Evolutionary conservation across 2,888 invertebrate species (phyloP).

Genomic region (Flexamia atlantica): DNA sequence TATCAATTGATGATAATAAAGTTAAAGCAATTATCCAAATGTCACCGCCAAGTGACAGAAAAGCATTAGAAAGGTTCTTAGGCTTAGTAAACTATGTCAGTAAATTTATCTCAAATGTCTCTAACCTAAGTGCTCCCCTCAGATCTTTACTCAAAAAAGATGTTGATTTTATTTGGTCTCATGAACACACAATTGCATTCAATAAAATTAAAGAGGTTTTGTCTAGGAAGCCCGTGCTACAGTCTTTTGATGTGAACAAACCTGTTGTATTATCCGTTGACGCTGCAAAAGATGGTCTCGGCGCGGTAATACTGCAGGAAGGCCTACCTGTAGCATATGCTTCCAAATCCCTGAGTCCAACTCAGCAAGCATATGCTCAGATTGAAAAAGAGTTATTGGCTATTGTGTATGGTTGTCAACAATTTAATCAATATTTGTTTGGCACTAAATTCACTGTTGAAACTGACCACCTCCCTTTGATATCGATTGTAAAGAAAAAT

Average conservation of each 20-base stretch:
- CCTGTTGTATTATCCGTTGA: conserved; percentile 57
- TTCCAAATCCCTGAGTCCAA: conserved; percentile 55
- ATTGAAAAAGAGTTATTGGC: conserved; percentile 63
- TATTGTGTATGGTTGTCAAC: conserved; percentile 59
- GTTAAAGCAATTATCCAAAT: conserved; percentile 68
- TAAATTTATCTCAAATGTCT: conserved; percentile 70
- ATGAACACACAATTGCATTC: conserved; percentile 59
- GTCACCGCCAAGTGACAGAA: conserved; percentile 68
- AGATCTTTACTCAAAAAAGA: conserved; percentile 68
- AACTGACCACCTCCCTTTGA: conserved; percentile 65
- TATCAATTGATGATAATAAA: conserved; percentile 67
- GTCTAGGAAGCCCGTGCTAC: conserved; percentile 7
- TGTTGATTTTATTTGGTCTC: conserved; percentile 64
- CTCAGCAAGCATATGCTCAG: conserved; percentile 52
- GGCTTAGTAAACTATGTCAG: conserved; percentile 71
- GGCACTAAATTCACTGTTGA: conserved; percentile 51
- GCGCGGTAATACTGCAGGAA: conserved; percentile 58
- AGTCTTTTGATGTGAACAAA: conserved; percentile 52
- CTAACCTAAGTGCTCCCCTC: conserved; percentile 67
- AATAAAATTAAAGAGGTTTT: conserved; percentile 53
- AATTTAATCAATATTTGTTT: conserved; percentile 54
- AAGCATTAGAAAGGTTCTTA: conserved; percentile 70
- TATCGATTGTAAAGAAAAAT: conserved; percentile 51
- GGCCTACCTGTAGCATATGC: conserved; percentile 58
- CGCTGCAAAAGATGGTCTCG: conserved; percentile 53